These are phyloP conservation scores for Thunnus thynnus DNA, from an alignment of 2,113 vertebrate genomes.

Conservation along the genomic window DNA sequence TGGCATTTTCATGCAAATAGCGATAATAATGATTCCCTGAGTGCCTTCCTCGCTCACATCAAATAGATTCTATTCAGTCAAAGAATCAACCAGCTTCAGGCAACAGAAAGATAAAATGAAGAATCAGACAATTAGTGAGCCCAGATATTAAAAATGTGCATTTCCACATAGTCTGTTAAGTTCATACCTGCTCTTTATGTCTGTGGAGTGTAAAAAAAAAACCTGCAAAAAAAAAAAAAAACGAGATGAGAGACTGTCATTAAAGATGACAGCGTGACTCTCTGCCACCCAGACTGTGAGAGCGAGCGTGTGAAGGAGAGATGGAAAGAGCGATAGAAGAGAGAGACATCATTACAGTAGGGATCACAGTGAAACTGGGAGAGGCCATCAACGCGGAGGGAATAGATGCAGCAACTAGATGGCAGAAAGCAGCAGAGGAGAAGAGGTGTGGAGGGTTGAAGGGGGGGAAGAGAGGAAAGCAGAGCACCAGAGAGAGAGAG, in stretches of 20 bases:
- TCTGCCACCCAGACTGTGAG: slow-evolving; percentile 37
- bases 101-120: slow-evolving; percentile 37
- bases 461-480: background rate
- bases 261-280: slow-evolving; percentile 40
- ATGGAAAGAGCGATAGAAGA: slow-evolving; percentile 16
- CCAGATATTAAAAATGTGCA: slow-evolving; percentile 22
- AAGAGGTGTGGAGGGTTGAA: background rate
- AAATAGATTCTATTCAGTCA: slow-evolving; percentile 50
- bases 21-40: slow-evolving; percentile 60
- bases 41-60: slow-evolving; percentile 29
- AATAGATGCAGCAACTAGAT: slow-evolving; percentile 33
- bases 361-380: slow-evolving; percentile 35
- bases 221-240: slow-evolving; percentile 15
- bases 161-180: slow-evolving; percentile 3
- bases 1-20: slow-evolving; percentile 68
- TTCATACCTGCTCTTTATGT: slow-evolving; percentile 10
- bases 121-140: slow-evolving; percentile 36
- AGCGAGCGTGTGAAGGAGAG: slow-evolving; percentile 32
- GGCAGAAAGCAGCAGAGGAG: background rate
- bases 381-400: slow-evolving; percentile 45
- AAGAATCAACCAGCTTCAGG: slow-evolving; percentile 40
- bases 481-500: slow-evolving; percentile 19
- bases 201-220: slow-evolving; percentile 20
- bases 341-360: slow-evolving; percentile 47
- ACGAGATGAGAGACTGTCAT: slow-evolving; percentile 32